Percentiles rank a stretch among this genome's conserved stretches.
Conservation (phyloP, 1,140 invertebrate species). For the Penaeus vannamei region DNA sequence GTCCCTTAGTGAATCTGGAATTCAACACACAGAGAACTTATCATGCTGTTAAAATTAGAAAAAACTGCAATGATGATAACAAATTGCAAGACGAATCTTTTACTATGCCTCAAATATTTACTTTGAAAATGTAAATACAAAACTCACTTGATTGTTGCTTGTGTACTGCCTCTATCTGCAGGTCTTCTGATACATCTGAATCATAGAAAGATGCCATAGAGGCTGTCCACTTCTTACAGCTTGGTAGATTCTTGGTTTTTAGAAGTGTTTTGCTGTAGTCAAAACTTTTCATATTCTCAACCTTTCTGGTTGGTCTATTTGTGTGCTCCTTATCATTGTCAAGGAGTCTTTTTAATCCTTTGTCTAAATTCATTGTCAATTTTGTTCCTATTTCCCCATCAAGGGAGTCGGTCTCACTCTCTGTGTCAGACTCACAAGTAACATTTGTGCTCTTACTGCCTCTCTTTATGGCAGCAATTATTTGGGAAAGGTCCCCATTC, state of each 20-base stretch:
- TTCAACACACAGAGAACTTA: no score
- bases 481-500: no score
- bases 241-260: background rate
- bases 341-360: background rate
- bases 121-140: background rate
- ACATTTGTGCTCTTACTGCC: background rate
- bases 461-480: no score
- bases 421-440: background rate
- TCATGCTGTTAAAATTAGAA: no score
- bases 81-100: no score
- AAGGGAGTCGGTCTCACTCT: background rate
- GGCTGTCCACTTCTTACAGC: background rate
- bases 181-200: background rate
- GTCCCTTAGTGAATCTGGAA: no score
- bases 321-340: background rate
- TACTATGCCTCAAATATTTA: no score
- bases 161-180: background rate
- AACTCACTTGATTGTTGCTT: background rate
- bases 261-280: background rate
- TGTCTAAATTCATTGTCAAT: background rate
- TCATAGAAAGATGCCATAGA: constrained; percentile 5
- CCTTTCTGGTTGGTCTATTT: background rate
- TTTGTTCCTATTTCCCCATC: background rate
- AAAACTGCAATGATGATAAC: no score
- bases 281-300: background rate